Conservation (phyloP, 1,140 invertebrate genomes). For the Brachionus plicatilis region DNA sequence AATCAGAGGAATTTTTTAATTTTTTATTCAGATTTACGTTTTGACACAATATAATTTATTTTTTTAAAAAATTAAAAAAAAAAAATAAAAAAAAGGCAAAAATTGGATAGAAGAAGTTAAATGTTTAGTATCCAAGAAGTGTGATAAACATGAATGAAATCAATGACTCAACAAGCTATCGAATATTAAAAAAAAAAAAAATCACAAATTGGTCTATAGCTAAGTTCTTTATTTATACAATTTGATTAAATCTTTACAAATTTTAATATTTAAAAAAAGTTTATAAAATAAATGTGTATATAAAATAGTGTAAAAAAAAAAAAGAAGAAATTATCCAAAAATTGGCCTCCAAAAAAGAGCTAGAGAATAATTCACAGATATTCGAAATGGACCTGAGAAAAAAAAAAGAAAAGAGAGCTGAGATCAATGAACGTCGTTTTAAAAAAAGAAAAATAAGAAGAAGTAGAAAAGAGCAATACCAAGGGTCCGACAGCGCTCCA, state of each 20-base stretch:
- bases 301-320: background rate
- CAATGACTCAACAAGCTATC: background rate
- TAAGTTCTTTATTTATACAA: constrained; percentile 9
- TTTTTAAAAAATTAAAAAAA: background rate
- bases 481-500: background rate
- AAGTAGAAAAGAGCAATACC: background rate
- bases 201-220: background rate
- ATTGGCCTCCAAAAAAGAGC: background rate
- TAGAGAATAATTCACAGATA: background rate
- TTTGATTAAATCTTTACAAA: constrained; percentile 25
- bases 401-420: background rate
- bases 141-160: background rate
- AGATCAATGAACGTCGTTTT: background rate
- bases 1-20: background rate
- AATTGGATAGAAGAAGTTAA: background rate
- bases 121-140: background rate
- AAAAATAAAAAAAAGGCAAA: background rate
- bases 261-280: background rate
- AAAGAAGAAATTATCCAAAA: background rate
- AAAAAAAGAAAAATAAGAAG: background rate
- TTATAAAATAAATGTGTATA: background rate
- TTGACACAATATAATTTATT: background rate
- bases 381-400: background rate
- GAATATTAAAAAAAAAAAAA: background rate
- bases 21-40: background rate